Evolutionary conservation across 2,113 vertebrate genomes (phyloP).

Genomic region (Patagioenas fasciata): DNA sequence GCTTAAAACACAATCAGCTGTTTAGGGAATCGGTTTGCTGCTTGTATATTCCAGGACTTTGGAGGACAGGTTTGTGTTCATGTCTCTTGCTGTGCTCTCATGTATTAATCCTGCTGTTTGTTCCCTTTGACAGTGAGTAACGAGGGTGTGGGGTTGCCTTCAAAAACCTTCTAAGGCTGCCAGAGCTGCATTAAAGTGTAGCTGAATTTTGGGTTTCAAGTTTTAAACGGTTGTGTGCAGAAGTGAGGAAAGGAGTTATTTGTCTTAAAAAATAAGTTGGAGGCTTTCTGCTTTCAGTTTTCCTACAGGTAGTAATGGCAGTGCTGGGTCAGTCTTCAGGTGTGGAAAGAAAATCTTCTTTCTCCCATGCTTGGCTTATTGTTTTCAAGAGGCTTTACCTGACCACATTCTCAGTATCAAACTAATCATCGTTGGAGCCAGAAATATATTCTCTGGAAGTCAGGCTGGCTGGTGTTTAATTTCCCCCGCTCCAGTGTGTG

Average conservation of each 20-base stretch:
- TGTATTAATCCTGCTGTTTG: background rate
- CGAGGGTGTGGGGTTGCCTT: background rate
- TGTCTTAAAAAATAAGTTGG: background rate
- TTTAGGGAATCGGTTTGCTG: background rate
- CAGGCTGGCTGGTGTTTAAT: background rate
- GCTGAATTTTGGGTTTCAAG: background rate
- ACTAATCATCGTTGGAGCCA: background rate
- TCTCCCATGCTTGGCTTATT: background rate
- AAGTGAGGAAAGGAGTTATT: background rate
- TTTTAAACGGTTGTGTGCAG: background rate
- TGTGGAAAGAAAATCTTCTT: background rate
- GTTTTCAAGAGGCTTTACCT: background rate
- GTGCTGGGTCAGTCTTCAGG: background rate
- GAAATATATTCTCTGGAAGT: background rate
- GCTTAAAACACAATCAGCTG: background rate
- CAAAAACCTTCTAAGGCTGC: background rate
- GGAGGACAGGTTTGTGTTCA: background rate
- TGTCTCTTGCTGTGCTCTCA: background rate
- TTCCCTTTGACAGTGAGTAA: background rate
- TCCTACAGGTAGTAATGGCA: background rate
- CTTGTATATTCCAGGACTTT: background rate
- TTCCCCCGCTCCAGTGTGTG: too few relatives aligned
- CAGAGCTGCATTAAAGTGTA: background rate
- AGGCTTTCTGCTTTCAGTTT: background rate
- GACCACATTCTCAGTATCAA: background rate